phyloP scores from a whole-genome alignment of 2,888 invertebrate species.

The Acrobasis suavella region DNA sequence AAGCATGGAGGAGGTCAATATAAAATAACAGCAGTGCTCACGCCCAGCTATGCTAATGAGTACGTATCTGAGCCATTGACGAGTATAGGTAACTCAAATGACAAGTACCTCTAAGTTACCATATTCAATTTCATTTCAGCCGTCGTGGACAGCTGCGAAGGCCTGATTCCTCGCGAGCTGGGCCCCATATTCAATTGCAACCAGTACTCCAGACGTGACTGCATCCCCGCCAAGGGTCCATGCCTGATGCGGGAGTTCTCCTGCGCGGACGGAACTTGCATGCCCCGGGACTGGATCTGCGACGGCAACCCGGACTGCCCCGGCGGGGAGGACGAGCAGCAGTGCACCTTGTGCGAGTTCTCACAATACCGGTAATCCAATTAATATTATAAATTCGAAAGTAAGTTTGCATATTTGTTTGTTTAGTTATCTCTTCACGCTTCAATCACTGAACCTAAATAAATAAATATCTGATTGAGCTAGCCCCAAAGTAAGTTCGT shows the following conservation, averaged over 20 bases:
- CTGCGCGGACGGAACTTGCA: conserved; percentile 83
- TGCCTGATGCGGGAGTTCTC: conserved; percentile 81
- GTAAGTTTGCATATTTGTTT: too few species aligned
- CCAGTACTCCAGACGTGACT: conserved; percentile 82
- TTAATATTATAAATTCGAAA: too few species aligned
- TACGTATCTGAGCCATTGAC: too few species aligned
- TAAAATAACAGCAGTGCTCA: too few species aligned
- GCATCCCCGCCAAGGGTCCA: conserved; percentile 72
- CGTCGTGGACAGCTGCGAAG: conserved; percentile 83
- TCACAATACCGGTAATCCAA: conserved; percentile 68
- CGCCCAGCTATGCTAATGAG: too few species aligned
- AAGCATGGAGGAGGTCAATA: too few species aligned
- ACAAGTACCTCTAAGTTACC: background rate
- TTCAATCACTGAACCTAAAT: too few species aligned
- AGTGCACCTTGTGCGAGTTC: conserved; percentile 67
- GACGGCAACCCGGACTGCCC: conserved; percentile 84
- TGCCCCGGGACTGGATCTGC: conserved; percentile 84
- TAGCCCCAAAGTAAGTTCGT: too few species aligned
- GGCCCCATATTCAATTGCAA: conserved; percentile 83
- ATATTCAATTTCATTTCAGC: conserved; percentile 61
- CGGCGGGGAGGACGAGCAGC: conserved; percentile 83
- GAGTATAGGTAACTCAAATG: too few species aligned
- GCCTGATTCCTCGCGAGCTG: conserved; percentile 81
- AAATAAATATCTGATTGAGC: too few species aligned
- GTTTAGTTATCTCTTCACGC: too few species aligned